A percentile compares a stretch with the other conserved stretches of the same genome.
These are phyloP conservation scores for Glyphotaelius pellucidus DNA, from an alignment of 2,888 invertebrate genomes.

Conservation along the genomic window DNA sequence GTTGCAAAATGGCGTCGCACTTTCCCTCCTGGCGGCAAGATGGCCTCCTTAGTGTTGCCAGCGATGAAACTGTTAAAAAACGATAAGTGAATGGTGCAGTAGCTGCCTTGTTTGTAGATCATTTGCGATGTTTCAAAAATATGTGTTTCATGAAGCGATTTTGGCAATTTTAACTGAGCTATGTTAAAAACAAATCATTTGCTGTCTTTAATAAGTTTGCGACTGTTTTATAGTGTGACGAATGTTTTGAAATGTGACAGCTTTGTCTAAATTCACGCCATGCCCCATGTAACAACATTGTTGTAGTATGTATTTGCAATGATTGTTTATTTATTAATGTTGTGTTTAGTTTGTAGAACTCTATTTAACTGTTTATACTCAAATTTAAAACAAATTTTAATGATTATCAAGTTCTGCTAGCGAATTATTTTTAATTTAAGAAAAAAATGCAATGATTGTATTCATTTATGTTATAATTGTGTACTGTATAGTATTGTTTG, in stretches of 20 bases:
- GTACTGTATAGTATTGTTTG: background rate
- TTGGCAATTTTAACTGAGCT: background rate
- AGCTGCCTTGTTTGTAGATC: background rate
- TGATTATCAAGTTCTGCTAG: no score
- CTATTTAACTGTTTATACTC: no score
- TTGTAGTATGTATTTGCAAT: background rate
- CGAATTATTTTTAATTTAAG: no score
- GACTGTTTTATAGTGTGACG: background rate
- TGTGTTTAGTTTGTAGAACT: no score
- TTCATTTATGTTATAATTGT: background rate
- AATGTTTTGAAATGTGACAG: background rate
- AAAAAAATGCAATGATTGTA: background rate
- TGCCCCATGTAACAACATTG: background rate
- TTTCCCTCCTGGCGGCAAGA: background rate
- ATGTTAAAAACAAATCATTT: background rate
- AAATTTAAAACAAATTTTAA: no score
- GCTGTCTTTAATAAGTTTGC: background rate
- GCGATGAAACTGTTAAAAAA: background rate
- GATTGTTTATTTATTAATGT: no score
- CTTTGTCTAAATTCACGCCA: background rate
- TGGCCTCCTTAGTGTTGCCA: background rate
- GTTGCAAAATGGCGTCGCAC: background rate
- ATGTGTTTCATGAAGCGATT: background rate
- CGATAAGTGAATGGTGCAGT: slow-evolving; percentile 4
- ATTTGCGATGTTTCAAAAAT: background rate